Conservation (phyloP, 2,797 vertebrate species). For the Prionace glauca region DNA sequence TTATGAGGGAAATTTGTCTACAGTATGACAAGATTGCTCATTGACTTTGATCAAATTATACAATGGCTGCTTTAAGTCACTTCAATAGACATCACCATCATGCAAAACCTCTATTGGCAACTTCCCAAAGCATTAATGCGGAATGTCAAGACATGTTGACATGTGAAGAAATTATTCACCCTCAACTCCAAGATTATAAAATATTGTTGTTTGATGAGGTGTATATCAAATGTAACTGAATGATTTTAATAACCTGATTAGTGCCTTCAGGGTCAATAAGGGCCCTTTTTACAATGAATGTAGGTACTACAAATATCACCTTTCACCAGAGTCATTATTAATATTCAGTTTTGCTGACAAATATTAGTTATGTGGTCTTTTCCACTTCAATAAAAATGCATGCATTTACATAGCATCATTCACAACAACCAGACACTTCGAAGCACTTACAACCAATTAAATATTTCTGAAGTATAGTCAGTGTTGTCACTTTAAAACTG, state of each 20-base stretch:
- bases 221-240: not conserved
- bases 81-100: not conserved
- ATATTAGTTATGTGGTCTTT: not conserved
- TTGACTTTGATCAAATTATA: conserved; percentile 14
- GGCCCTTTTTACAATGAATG: not conserved
- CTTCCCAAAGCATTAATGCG: not conserved
- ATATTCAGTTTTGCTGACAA: not conserved
- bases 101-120: no score
- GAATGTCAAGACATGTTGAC: not conserved
- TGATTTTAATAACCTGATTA: not conserved
- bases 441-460: no score
- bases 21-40: not conserved
- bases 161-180: not conserved
- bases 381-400: not conserved
- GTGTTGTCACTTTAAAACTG: no score
- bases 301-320: not conserved
- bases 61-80: not conserved
- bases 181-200: not conserved
- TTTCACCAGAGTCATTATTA: not conserved
- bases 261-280: not conserved
- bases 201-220: not conserved
- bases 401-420: no score
- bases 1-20: not conserved
- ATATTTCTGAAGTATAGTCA: no score
- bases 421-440: no score